Base-by-base conservation (phyloP, 2,888 invertebrate genomes). In the Leucophora obtusa region DNA sequence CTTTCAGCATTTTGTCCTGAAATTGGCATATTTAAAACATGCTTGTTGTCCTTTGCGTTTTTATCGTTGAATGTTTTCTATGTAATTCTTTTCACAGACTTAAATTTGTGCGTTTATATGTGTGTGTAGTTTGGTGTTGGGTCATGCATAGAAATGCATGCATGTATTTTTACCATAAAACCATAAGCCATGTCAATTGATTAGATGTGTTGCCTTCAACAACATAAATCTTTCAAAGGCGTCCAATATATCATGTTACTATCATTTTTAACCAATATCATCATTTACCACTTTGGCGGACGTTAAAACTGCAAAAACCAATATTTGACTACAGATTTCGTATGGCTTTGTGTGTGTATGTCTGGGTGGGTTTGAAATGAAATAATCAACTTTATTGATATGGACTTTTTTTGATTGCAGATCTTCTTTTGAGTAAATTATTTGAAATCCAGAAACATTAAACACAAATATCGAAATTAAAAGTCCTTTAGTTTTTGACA, bases 181-280 rank as follows among this genome's bases (percentile, higher is more conserved):
- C 70, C 66, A 60, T 66, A 66, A 77, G 81, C 81, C 77, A 65
- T 77, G 73, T 81, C 81, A 81, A 70, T 74, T 77, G 81, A 77
- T 77, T 81, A 77, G 77, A 70, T 77, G 73, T 66, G 73, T 60
- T 77, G 59, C 77, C 66, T 62, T 50, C 54, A 65, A 66, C 77
- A 77, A 77, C 77, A 81, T 81, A 77, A 81, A 81, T 81, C 77
- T 77, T 81, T 77, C 54, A 70, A 73, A 74, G 73, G 77, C 77
- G 70, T 60, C 73, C 81, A 81, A 81, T 81, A 77, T 74, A 74
- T 81, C 81, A 81, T 81, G 77, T 77, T 71, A 73, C 77, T 70
- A 81, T 81, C 81, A 77, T 70, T 81, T 77, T 77, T 81, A 77
- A 74, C 81, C 81, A 77, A n/a, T 77, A 70, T 81, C 76, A 81